Conservation (phyloP, 2,888 invertebrate species). For the Drosophila gaucha region DNA sequence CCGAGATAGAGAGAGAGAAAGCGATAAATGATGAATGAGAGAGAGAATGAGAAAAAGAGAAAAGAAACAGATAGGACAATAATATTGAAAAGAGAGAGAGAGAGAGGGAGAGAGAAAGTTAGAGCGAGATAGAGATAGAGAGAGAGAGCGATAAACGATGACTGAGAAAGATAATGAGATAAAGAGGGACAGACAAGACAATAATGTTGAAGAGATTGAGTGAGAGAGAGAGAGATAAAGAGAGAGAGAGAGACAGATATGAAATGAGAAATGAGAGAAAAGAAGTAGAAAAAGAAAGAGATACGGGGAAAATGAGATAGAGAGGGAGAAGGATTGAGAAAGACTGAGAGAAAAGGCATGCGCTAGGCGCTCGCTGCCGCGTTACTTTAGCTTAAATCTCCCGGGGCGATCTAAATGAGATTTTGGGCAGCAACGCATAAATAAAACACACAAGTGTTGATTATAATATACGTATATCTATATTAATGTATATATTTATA, state of each 20-base stretch:
- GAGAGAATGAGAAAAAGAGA: neutral
- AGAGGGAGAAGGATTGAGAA: neutral
- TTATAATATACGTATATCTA: neutral
- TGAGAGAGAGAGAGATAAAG: neutral
- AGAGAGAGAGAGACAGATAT: too few relatives aligned
- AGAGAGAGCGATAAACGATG: too few relatives aligned
- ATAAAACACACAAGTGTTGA: constrained; percentile 17
- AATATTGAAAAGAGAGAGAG: neutral
- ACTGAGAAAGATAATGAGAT: too few relatives aligned
- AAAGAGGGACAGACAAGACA: too few relatives aligned
- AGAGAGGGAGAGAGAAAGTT: neutral
- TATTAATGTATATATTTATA: constrained; percentile 12
- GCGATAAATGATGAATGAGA: neutral
- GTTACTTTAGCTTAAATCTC: too few relatives aligned
- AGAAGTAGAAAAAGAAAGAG: too few relatives aligned
- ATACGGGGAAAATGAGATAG: too few relatives aligned
- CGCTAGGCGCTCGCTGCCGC: too few relatives aligned
- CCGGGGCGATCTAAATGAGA: constrained; percentile 31
- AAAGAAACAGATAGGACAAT: too few relatives aligned
- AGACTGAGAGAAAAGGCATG: too few relatives aligned
- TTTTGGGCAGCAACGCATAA: constrained; percentile 22
- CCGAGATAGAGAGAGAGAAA: neutral
- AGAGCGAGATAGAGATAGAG: too few relatives aligned
- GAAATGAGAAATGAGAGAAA: too few relatives aligned
- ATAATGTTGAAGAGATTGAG: neutral